Evolutionary conservation across 1,140 invertebrate species (phyloP).

Genomic region (Atta cephalotes): DNA sequence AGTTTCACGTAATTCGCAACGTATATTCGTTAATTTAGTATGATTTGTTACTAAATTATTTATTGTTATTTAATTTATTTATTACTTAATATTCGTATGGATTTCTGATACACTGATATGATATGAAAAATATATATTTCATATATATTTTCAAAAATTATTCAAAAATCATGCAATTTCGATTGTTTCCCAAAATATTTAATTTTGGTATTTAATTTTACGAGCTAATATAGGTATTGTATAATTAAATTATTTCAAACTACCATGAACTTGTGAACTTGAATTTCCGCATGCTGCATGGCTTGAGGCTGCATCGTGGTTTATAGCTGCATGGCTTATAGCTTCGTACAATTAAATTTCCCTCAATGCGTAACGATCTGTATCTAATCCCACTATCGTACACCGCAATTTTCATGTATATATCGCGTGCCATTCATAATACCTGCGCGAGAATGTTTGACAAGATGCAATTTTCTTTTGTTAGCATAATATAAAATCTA

Average conservation of each 20-base stretch:
- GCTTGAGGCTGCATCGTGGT: background rate
- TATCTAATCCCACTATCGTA: background rate
- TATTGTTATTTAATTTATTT: conserved; percentile 4
- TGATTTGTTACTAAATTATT: background rate
- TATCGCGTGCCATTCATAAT: background rate
- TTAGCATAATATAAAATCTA: background rate
- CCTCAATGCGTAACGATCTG: conserved; percentile 24
- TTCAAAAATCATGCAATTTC: background rate
- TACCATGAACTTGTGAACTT: background rate
- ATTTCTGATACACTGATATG: background rate
- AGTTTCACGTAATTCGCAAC: conserved; percentile 28
- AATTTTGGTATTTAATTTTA: background rate
- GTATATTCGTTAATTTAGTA: conserved; percentile 2
- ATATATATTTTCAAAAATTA: background rate
- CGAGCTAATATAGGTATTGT: background rate
- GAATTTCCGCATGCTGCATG: background rate
- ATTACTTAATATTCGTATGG: background rate
- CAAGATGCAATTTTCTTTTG: background rate
- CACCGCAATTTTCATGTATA: background rate
- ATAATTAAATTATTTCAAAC: conserved; percentile 14
- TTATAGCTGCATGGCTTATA: conserved; percentile 1
- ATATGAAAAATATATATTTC: background rate
- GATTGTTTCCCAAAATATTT: background rate
- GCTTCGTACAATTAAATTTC: conserved; percentile 23
- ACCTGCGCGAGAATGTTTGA: background rate